phyloP scores from a whole-genome alignment of 1,140 invertebrate genomes.

The Anthonomus grandis region DNA sequence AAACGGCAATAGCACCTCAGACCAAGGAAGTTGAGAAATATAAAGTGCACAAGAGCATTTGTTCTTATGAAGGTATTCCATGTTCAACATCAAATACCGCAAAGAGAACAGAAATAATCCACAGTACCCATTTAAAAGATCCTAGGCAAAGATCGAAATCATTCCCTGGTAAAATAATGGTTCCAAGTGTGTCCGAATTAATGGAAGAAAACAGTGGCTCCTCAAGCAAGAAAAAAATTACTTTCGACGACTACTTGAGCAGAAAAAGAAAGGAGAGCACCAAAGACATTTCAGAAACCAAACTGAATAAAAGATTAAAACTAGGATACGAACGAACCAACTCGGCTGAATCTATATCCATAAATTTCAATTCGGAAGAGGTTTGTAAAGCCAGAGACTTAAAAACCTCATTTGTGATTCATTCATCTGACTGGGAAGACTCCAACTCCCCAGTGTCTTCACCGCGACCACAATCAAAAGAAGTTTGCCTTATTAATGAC shows the following conservation, averaged over 20 bases:
- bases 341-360: not conserved
- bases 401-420: conserved; percentile 18
- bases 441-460: conserved; percentile 24
- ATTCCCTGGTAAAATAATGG: not conserved
- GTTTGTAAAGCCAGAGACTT: not conserved
- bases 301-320: conserved; percentile 7
- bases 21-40: too few species aligned
- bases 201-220: conserved; percentile 20
- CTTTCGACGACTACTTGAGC: conserved; percentile 34
- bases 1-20: not conserved
- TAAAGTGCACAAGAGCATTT: conserved; percentile 6
- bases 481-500: conserved; percentile 19
- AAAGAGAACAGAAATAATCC: conserved; percentile 4
- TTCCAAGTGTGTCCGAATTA: conserved; percentile 23
- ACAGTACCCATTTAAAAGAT: conserved; percentile 1
- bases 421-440: conserved; percentile 34
- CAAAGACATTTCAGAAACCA: not conserved
- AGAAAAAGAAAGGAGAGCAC: conserved; percentile 28
- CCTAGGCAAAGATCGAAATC: conserved; percentile 1
- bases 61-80: conserved; percentile 4
- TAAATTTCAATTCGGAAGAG: not conserved
- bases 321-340: not conserved
- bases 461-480: conserved; percentile 1
- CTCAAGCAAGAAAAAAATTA: conserved; percentile 29
- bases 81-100: conserved; percentile 7